Evolutionary conservation across 2,113 vertebrate genomes (phyloP), one percentile per base, ranked within the genome.

Genomic region (Oxyruncus cristatus): DNA sequence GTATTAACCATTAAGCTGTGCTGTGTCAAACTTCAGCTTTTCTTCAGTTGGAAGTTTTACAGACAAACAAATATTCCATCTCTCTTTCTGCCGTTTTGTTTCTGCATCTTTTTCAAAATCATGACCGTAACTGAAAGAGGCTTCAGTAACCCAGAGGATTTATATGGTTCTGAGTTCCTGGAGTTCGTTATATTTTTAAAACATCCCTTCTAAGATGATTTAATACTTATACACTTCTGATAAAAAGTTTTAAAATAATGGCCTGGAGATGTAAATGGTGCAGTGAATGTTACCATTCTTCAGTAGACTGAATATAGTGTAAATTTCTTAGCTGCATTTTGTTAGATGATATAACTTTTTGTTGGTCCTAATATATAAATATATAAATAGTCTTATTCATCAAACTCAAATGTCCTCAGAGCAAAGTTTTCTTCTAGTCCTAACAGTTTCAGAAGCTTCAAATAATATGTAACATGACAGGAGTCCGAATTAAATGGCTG

Each of bases 291-390:
- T 56, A 10, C 46, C 8, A 9, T 84, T 88, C 44, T 81, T 71
- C 47, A 68, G 22, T 50, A 61, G 49, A 12, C 9, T 46, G n/a
- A 74, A 42, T 6, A 17, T 41, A 14, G 16, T 58, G 32, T 3
- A 59, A 23, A 72, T 49, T 87, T 73, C 27, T 59, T 67, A 39
- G 18, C 49, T 84, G 18, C 9, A 20, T 63, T 87, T 76, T 77
- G 15, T 73, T 59, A 53, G 14, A 44, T 0, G 0, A 3, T 47
- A 23, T 0, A 72, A 77, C 5, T 30, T 58, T 20, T 53, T 72
- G 16, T 63, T 72, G 49, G 55, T 72, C 58, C 52, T 58, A 4
- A 13, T 55, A 13, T 55, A 12, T 7, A 24, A 20, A 12, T 56
- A 18, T 14, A 2, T 84, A 84, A 56, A 46, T 77, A 55, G 26